Conservation (phyloP, 2,888 invertebrate genomes). For the Acanthosepion pharaonis region DNA sequence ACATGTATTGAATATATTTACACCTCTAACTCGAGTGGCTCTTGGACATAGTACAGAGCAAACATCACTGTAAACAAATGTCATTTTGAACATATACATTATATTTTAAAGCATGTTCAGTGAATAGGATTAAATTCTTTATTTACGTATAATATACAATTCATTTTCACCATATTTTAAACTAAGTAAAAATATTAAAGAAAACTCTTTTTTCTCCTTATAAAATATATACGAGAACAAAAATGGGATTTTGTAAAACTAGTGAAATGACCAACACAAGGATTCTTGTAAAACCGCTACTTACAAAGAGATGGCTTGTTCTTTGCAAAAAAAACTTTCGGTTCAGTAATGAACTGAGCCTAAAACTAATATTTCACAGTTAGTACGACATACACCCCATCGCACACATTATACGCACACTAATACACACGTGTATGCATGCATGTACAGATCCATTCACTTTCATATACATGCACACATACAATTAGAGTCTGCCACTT, state of each 20-base stretch:
- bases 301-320: background rate
- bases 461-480: background rate
- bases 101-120: background rate
- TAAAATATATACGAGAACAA: background rate
- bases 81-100: too few relatives aligned
- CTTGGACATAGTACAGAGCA: too few relatives aligned
- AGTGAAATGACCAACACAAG: background rate
- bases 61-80: too few relatives aligned
- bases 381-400: background rate
- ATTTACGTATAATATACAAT: background rate
- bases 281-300: background rate
- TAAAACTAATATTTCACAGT: background rate
- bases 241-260: background rate
- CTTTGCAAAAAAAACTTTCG: background rate
- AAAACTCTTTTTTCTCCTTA: background rate
- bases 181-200: background rate
- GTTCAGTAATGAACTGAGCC: background rate
- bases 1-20: too few relatives aligned
- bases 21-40: too few relatives aligned
- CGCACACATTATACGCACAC: background rate
- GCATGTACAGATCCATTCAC: background rate
- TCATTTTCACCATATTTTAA: background rate
- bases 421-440: background rate
- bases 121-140: background rate
- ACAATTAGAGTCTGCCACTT: background rate